These are phyloP conservation scores for Papilio glaucus DNA, from an alignment of 1,140 invertebrate species.

Conservation along the genomic window DNA sequence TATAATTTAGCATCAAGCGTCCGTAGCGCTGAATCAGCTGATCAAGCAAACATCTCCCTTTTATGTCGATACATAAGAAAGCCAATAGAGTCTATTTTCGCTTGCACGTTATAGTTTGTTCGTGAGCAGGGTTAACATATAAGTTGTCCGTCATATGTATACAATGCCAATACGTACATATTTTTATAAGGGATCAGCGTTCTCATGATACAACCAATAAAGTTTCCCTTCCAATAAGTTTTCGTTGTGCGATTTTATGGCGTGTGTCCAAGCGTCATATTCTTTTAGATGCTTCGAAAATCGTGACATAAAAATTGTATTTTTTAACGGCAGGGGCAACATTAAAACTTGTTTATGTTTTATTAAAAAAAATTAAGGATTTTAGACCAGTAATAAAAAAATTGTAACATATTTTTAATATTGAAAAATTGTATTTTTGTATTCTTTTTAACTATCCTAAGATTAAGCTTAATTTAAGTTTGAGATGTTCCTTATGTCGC, in stretches of 20 bases:
- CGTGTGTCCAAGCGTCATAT: constrained; percentile 44
- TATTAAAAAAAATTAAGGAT: neutral
- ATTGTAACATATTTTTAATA: no score
- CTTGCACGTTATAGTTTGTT: constrained; percentile 38
- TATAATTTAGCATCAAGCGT: constrained; percentile 16
- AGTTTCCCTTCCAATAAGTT: constrained; percentile 74
- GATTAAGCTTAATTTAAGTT: no score
- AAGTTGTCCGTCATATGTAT: constrained; percentile 56
- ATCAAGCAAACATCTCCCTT: constrained; percentile 52
- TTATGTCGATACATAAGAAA: constrained; percentile 45
- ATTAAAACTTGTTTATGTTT: neutral
- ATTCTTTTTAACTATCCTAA: no score
- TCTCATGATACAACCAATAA: constrained; percentile 74
- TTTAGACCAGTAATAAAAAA: no score
- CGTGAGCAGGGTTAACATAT: constrained; percentile 50
- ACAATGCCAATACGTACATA: constrained; percentile 69
- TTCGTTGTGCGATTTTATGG: constrained; percentile 71
- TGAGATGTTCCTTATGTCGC: no score
- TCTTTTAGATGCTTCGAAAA: constrained; percentile 33
- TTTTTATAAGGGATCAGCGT: constrained; percentile 75
- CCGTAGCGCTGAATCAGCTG: constrained; percentile 54
- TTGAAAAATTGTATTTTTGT: no score
- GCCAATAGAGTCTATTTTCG: constrained; percentile 51
- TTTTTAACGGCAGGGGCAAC: neutral
- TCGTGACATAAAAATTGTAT: constrained; percentile 29